Conservation (phyloP, 2,797 vertebrate species). For the Anableps anableps region DNA sequence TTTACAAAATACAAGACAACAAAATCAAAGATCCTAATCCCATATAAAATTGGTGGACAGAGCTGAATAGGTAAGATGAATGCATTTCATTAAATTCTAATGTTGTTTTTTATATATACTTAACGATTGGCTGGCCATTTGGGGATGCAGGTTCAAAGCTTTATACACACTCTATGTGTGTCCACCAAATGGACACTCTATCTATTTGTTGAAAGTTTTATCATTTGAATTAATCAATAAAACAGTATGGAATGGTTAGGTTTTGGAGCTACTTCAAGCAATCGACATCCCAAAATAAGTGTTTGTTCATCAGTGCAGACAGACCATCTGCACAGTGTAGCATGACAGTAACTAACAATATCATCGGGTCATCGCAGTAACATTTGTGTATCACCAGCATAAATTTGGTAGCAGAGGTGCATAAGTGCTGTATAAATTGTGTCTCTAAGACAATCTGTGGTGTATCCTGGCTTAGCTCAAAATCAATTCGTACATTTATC, state of each 20-base stretch:
- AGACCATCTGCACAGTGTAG: neutral
- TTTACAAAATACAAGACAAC: neutral
- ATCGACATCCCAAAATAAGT: neutral
- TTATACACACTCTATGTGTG: neutral
- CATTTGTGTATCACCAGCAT: neutral
- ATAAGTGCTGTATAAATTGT: neutral
- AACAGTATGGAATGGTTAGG: neutral
- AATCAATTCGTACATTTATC: neutral
- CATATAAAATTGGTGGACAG: neutral
- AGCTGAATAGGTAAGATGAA: neutral
- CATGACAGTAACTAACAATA: neutral
- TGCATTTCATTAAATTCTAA: neutral
- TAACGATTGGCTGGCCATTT: neutral
- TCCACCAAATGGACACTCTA: neutral
- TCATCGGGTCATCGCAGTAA: neutral
- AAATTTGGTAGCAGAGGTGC: neutral
- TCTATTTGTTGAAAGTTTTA: neutral
- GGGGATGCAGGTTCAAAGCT: neutral
- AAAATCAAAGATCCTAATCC: neutral
- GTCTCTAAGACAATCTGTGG: neutral
- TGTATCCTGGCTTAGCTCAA: neutral
- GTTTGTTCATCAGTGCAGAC: neutral
- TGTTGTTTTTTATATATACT: neutral
- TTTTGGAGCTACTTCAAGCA: neutral
- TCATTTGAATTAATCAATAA: neutral